Evolutionary conservation across 2,113 vertebrate species (phyloP).

Genomic region (Puntigrus tetrazona): DNA sequence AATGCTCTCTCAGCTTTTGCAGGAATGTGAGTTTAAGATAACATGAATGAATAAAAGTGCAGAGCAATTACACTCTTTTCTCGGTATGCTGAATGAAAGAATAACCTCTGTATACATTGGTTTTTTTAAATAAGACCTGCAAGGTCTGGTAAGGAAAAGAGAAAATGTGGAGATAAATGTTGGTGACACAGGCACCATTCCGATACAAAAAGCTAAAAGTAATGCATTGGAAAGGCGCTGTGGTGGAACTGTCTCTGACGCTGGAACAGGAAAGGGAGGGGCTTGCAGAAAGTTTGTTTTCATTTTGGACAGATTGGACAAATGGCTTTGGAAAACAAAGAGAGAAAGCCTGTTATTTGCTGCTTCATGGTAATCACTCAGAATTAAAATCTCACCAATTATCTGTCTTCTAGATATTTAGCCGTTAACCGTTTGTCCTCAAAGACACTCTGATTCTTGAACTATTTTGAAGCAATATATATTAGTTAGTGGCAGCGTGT

Average conservation of each 20-base stretch:
- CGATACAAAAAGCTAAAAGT: not conserved
- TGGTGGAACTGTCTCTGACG: not conserved
- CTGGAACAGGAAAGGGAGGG: not conserved
- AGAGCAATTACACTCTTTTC: not conserved
- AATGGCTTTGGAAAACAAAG: not conserved
- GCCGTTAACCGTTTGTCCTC: not conserved
- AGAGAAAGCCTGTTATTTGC: not conserved
- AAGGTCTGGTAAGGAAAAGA: not conserved
- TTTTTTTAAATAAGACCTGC: not conserved
- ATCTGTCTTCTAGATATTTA: not conserved
- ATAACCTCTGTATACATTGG: not conserved
- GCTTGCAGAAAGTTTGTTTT: not conserved
- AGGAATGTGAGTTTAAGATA: constrained; percentile 18
- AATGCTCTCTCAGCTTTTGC: not conserved
- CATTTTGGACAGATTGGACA: not conserved
- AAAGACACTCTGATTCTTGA: not conserved
- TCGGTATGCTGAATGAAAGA: not conserved
- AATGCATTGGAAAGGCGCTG: not conserved
- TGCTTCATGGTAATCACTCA: not conserved
- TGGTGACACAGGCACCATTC: not conserved
- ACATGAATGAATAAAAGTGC: not conserved
- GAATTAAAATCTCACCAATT: constrained; percentile 1
- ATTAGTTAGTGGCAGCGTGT: not conserved
- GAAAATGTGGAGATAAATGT: not conserved
- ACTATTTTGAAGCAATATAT: no score